Percentiles rank a stretch among this genome's conserved stretches.
Evolutionary conservation across 2,888 invertebrate species (phyloP).

Genomic region (Eupithecia subfuscata): DNA sequence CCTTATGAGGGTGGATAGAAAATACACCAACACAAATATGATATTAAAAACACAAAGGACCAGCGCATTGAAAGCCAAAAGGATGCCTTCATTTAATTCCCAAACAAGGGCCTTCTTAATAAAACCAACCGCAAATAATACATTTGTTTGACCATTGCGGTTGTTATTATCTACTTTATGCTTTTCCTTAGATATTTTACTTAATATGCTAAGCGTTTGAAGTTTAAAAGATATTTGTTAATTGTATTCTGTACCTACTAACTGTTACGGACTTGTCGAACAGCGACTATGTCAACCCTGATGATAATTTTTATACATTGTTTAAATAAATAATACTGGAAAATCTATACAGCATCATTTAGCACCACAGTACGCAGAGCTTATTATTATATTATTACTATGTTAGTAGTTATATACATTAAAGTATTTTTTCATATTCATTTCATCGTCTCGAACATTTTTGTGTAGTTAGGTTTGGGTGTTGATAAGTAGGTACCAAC

Average conservation of each 20-base stretch:
- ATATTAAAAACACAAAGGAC: background rate
- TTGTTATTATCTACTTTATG: conserved; percentile 9
- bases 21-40: background rate
- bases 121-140: conserved; percentile 26
- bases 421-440: no score
- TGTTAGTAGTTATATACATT: no score
- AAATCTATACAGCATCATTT: no score
- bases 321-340: no score
- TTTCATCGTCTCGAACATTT: no score
- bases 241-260: no score
- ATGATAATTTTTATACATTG: background rate
- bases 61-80: background rate
- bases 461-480: no score
- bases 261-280: no score
- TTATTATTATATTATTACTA: no score
- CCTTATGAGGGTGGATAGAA: background rate
- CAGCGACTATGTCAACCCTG: no score
- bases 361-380: no score
- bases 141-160: conserved; percentile 18
- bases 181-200: background rate
- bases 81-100: conserved; percentile 7
- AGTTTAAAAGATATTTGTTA: background rate
- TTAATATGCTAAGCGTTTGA: background rate
- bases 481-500: no score
- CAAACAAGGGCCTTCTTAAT: conserved; percentile 15